Conservation (phyloP, 2,888 invertebrate genomes). For the Venusia cambrica region DNA sequence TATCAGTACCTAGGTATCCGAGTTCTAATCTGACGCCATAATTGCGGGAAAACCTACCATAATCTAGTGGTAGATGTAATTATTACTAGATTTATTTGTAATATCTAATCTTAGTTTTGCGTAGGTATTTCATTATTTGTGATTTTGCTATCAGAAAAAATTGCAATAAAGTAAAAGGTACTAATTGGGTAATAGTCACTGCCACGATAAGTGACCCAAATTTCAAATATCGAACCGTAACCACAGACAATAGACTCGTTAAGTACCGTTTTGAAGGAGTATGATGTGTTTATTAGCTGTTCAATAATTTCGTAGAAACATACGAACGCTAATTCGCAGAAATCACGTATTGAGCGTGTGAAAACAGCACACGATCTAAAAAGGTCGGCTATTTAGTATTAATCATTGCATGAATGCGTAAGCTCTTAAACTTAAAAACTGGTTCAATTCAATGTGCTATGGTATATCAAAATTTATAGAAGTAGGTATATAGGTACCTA, state of each 20-base stretch:
- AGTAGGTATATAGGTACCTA: no score
- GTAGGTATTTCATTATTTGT: no score
- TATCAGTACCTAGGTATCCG: no score
- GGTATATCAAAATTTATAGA: not conserved
- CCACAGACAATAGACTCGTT: conserved; percentile 33
- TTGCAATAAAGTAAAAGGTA: no score
- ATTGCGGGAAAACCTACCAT: no score
- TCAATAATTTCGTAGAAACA: conserved; percentile 63
- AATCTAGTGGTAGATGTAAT: no score
- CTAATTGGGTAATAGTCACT: no score
- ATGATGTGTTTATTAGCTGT: conserved; percentile 69
- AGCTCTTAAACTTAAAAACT: conserved; percentile 8
- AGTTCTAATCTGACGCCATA: no score
- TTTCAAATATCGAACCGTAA: conserved; percentile 22
- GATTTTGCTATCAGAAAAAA: no score
- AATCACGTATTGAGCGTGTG: conserved; percentile 53
- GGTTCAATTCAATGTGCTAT: conserved; percentile 10
- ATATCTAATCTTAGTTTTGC: no score
- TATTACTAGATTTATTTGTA: no score
- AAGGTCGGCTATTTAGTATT: conserved; percentile 29
- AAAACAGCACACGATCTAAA: conserved; percentile 19
- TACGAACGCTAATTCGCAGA: conserved; percentile 61
- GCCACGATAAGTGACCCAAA: conserved; percentile 20
- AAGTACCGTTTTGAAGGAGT: conserved; percentile 39
- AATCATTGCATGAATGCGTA: conserved; percentile 28